Evolutionary conservation across 2,113 vertebrate genomes (phyloP).

Genomic region (Sebastes fasciatus): DNA sequence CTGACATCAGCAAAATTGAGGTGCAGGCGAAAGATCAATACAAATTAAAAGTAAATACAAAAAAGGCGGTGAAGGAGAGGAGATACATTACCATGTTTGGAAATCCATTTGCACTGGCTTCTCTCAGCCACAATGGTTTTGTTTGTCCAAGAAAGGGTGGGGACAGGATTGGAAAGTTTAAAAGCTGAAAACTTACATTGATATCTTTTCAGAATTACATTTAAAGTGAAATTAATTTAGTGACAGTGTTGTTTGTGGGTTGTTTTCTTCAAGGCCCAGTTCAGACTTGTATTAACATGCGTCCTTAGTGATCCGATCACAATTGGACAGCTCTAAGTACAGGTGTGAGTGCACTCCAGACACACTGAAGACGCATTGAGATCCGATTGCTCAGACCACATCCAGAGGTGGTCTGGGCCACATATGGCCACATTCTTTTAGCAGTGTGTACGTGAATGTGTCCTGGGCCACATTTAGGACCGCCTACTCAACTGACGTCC

Average conservation of each 20-base stretch:
- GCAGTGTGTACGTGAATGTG: no score
- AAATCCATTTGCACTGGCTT: constrained; percentile 80
- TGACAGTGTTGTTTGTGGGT: background rate
- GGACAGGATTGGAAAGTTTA: constrained; percentile 56
- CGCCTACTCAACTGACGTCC: no score
- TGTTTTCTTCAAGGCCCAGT: background rate
- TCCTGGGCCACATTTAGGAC: no score
- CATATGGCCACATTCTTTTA: no score
- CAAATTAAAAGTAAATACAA: constrained; percentile 93
- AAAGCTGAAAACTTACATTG: constrained; percentile 40
- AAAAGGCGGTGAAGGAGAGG: constrained; percentile 64
- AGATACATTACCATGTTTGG: constrained; percentile 68
- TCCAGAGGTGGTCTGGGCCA: no score
- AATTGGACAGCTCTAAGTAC: no score
- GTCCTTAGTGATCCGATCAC: no score
- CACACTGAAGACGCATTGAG: no score
- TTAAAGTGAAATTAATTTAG: background rate
- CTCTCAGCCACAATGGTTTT: constrained; percentile 57
- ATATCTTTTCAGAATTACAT: constrained; percentile 28
- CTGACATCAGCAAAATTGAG: constrained; percentile 85
- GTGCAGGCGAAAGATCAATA: constrained; percentile 82
- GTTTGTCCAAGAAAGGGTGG: constrained; percentile 68
- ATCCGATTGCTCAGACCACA: no score
- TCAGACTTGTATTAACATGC: no score
- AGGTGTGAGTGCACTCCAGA: no score